phyloP scores from a whole-genome alignment of 2,113 vertebrate genomes.

The Percopsis transmontana region DNA sequence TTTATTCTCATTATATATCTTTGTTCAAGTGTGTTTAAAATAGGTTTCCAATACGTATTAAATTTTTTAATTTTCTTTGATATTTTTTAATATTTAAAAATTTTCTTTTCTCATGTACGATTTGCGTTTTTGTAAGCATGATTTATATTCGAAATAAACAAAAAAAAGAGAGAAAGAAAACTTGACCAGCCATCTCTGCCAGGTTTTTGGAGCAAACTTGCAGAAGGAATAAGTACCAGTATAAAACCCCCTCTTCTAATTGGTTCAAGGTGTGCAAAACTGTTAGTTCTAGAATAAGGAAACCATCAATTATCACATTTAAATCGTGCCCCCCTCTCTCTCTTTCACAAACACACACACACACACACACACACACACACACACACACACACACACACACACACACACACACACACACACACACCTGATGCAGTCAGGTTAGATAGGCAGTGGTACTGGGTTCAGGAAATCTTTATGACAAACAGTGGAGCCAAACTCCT shows the following conservation, averaged over 20 bases:
- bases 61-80: slow-evolving; percentile 33
- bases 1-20: slow-evolving; percentile 19
- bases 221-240: not conserved
- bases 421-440: not conserved
- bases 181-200: slow-evolving; percentile 32
- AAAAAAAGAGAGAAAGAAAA: slow-evolving; percentile 1
- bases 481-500: too few species aligned
- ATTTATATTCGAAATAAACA: slow-evolving; percentile 69
- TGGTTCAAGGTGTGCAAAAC: not conserved
- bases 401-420: not conserved
- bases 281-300: not conserved
- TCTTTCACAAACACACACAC: not conserved
- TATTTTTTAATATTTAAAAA: slow-evolving; percentile 8
- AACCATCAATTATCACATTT: not conserved
- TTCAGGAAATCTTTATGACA: too few species aligned
- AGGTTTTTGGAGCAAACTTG: slow-evolving; percentile 3
- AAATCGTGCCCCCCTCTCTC: too few species aligned
- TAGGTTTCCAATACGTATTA: slow-evolving; percentile 34
- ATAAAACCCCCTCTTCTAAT: slow-evolving; percentile 1
- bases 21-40: slow-evolving; percentile 24
- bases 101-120: slow-evolving; percentile 27
- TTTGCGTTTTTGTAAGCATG: slow-evolving; percentile 64
- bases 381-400: not conserved
- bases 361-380: not conserved
- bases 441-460: too few species aligned